Evolutionary conservation across 2,888 invertebrate genomes (phyloP).

Genomic region (Hydraecia micacea): DNA sequence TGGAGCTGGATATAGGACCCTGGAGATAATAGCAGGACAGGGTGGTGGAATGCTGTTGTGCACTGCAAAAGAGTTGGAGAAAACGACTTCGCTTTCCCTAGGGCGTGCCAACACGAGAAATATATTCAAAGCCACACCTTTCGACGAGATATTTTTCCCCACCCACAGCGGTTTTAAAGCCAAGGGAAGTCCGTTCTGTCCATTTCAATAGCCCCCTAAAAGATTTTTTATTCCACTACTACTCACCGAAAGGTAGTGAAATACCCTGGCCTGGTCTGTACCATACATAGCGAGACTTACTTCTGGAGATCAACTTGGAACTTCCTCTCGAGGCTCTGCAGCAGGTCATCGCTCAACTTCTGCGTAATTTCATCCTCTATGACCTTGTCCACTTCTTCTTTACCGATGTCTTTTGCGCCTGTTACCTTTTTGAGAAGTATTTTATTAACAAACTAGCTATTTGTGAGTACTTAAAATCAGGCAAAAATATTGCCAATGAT

Average conservation of each 20-base stretch:
- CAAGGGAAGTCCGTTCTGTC: neutral
- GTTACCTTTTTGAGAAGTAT: conserved; percentile 57
- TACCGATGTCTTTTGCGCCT: conserved; percentile 70
- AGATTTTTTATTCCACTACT: neutral
- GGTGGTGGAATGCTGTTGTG: neutral
- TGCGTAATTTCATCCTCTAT: conserved; percentile 86
- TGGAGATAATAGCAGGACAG: no score
- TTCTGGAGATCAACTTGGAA: conserved; percentile 86
- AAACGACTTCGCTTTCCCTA: neutral
- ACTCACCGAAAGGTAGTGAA: neutral
- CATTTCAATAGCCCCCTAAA: neutral
- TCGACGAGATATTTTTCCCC: neutral
- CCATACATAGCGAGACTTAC: conserved; percentile 66
- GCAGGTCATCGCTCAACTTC: conserved; percentile 81
- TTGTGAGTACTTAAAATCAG: neutral
- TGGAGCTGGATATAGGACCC: no score
- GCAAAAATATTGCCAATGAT: neutral
- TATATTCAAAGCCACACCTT: no score
- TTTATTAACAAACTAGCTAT: neutral
- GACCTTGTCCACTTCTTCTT: conserved; percentile 82
- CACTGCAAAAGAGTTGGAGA: neutral
- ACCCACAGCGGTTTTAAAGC: neutral
- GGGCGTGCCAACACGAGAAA: no score
- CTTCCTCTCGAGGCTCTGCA: conserved; percentile 86
- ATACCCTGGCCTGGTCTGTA: neutral